A percentile compares a stretch with the other conserved stretches of the same genome.
Conservation (phyloP, 2,113 vertebrate species). For the Hassar affinis region DNA sequence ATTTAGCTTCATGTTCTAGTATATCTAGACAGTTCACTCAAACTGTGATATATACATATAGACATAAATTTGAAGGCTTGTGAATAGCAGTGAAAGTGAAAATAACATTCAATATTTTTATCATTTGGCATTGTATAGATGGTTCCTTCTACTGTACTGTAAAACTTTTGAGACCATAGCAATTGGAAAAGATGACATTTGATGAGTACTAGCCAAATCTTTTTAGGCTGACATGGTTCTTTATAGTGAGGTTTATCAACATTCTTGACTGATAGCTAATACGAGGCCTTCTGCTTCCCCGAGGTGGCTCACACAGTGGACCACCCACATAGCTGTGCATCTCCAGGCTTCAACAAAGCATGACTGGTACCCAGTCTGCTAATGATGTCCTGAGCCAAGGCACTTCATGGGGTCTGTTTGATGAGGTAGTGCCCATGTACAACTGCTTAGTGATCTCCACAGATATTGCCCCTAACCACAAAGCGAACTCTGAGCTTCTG, state of each 20-base stretch:
- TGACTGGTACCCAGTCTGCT: constrained; percentile 63
- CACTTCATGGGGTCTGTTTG: constrained; percentile 65
- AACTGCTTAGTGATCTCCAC: constrained; percentile 44
- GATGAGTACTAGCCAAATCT: not conserved
- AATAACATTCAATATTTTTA: not conserved
- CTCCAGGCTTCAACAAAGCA: constrained; percentile 69
- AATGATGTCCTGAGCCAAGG: constrained; percentile 70
- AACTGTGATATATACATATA: not conserved
- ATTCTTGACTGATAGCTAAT: constrained; percentile 41
- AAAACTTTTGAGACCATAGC: not conserved
- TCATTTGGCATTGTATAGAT: not conserved
- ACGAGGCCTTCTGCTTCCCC: constrained; percentile 29
- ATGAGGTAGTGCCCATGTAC: constrained; percentile 63
- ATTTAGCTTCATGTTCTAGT: not conserved
- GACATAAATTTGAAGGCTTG: not conserved
- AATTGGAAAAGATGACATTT: constrained; percentile 12
- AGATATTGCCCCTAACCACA: constrained; percentile 36
- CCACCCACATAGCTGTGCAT: constrained; percentile 38
- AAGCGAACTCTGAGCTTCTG: constrained; percentile 29
- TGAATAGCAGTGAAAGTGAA: not conserved
- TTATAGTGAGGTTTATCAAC: constrained; percentile 3
- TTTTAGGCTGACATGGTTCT: constrained; percentile 9
- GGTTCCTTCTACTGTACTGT: not conserved
- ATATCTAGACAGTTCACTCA: constrained; percentile 2
- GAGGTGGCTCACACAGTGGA: constrained; percentile 61